Percentiles rank a stretch among this genome's conserved stretches.
phyloP scores from a whole-genome alignment of 2,113 vertebrate species.

The Motacilla alba region DNA sequence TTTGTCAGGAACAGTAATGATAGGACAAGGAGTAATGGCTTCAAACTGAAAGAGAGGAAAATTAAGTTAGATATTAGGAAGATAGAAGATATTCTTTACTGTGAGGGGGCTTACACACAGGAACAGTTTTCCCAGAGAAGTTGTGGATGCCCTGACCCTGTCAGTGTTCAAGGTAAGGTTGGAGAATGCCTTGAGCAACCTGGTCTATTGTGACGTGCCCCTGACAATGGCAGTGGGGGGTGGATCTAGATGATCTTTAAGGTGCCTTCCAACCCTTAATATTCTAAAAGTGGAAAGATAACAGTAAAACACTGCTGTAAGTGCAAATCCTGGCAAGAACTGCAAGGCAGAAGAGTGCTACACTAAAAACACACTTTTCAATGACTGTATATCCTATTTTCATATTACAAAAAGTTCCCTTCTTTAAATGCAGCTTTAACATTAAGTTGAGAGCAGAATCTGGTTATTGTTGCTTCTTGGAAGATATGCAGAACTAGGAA shows the following conservation, averaged over 20 bases:
- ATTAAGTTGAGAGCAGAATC: neutral
- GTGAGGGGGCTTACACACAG: neutral
- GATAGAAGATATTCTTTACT: neutral
- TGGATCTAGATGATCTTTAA: neutral
- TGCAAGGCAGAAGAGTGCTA: neutral
- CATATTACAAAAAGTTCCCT: neutral
- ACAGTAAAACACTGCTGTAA: neutral
- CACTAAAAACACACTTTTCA: neutral
- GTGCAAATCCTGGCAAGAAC: neutral
- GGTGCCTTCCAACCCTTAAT: neutral
- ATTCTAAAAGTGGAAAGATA: neutral
- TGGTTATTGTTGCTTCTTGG: neutral
- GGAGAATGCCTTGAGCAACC: neutral
- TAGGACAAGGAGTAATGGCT: neutral
- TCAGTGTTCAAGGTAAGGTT: neutral
- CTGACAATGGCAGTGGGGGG: neutral
- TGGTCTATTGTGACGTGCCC: neutral
- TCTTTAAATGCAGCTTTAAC: neutral
- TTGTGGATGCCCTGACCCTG: neutral
- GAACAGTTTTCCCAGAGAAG: neutral
- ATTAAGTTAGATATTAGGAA: neutral
- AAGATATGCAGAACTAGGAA: neutral
- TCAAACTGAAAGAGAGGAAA: neutral
- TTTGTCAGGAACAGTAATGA: neutral
- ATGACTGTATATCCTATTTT: neutral